Evolutionary conservation across 2,113 vertebrate species (phyloP), one percentile per base, ranked within the genome.

Genomic region (Mormoops blainvillei): DNA sequence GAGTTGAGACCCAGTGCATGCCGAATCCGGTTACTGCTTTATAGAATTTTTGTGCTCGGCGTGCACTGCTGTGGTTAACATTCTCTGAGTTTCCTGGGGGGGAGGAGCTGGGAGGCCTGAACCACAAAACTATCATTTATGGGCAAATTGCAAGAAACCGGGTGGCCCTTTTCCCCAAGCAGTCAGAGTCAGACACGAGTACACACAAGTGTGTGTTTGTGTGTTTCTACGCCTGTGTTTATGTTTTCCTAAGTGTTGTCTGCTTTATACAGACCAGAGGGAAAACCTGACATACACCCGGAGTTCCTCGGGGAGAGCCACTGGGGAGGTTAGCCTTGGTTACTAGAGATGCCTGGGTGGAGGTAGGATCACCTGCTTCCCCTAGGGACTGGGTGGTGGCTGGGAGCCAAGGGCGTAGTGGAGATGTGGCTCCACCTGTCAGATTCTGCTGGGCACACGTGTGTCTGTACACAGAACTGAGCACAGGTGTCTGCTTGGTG

Each of bases 221-320:
- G 41, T 92, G 88, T 95, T 97, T 96, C 88, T 65, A 80, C 91
- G 43, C 24, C 67, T 65, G 20, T 97, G 86, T 96, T 96, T 92
- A 90, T 94, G 54, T 95, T 96, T 95, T 67, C 74, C 50, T 3
- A 52, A 90, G 43, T 43, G 50, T 89, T 95, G 63, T 67, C 84
- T 91, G 68, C 38, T 90, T 85, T 80, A 36, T 67, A 48, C 33
- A 89, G 85, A 61, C 96, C 91, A 41, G 11, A 83, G 96, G 95
- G 96, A 96, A 94, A 95, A 91, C 48, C 16, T 48, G 77, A 65
- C 43, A 68, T 88, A 18, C 56, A 41, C 20, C 12, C 9, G 4
- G 9, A 82, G n/a, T 76, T 87, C 97, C 85, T 82, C 28, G 24
- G 97, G 68, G 94, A 96, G 67, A 76, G 78, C 68, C 82, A 7